phyloP scores from a whole-genome alignment of 2,797 vertebrate genomes.

The Enteromius fasciolatus region DNA sequence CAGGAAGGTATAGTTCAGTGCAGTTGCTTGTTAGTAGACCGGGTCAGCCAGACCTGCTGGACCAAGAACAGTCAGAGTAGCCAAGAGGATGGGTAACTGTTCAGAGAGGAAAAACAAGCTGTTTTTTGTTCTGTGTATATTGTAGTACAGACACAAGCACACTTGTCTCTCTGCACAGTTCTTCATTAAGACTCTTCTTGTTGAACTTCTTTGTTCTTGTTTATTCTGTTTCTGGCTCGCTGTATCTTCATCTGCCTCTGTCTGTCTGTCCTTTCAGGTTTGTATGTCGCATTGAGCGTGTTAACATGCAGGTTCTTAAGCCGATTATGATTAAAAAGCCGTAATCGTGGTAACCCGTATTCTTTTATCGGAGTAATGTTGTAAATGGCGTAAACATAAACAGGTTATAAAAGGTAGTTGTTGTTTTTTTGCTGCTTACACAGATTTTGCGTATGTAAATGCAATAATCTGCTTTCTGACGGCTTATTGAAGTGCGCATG shows the following conservation, averaged over 20 bases:
- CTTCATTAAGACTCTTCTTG: conserved; percentile 2
- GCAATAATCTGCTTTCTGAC: too few relatives aligned
- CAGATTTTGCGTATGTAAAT: too few relatives aligned
- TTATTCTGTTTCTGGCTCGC: neutral
- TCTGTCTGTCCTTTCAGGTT: conserved; percentile 30
- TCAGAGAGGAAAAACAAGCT: conserved; percentile 66
- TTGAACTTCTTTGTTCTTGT: neutral
- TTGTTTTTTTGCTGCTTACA: too few relatives aligned
- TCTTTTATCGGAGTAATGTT: too few relatives aligned
- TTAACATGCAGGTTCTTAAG: too few relatives aligned
- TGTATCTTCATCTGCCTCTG: conserved; percentile 27
- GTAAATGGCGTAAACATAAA: too few relatives aligned
- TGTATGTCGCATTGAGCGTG: neutral
- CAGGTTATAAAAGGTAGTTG: too few relatives aligned
- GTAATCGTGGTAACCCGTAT: too few relatives aligned
- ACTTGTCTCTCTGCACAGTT: conserved; percentile 17
- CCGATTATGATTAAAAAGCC: too few relatives aligned
- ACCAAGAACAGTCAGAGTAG: conserved; percentile 68
- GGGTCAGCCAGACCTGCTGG: conserved; percentile 68
- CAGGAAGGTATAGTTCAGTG: conserved; percentile 54
- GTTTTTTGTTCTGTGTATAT: conserved; percentile 61
- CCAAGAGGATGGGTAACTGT: conserved; percentile 76
- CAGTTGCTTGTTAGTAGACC: conserved; percentile 57
- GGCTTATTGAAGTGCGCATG: too few relatives aligned
- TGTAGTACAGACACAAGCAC: conserved; percentile 13